A percentile compares a stretch with the other conserved stretches of the same genome.
phyloP scores from a whole-genome alignment of 2,113 vertebrate genomes.

The Pontoporia blainvillei region DNA sequence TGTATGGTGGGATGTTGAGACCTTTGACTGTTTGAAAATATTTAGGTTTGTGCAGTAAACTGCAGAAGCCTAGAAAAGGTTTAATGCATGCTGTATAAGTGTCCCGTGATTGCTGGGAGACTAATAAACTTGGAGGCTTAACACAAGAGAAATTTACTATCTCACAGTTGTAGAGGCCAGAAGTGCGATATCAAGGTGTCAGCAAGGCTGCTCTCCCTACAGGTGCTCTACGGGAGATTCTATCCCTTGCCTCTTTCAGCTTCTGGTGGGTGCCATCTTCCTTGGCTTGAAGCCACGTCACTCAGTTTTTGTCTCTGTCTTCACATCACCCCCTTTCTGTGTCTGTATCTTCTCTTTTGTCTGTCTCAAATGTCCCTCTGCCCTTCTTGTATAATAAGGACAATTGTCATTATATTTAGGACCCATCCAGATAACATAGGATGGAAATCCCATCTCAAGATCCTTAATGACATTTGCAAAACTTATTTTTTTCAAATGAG shows the following conservation, averaged over 20 bases:
- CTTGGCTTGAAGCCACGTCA: not conserved
- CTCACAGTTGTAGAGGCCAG: not conserved
- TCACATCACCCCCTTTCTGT: not conserved
- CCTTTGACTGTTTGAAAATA: not conserved
- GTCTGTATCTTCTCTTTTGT: not conserved
- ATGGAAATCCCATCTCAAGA: not conserved
- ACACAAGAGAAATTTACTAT: not conserved
- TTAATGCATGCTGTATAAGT: not conserved
- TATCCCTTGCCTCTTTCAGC: not conserved
- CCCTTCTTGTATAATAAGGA: not conserved
- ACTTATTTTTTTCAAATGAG: not conserved
- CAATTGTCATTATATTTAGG: not conserved
- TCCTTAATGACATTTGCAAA: not conserved
- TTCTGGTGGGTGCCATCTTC: not conserved
- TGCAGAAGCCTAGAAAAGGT: not conserved
- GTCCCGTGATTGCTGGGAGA: not conserved
- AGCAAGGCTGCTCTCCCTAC: fast-evolving
- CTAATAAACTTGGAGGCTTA: not conserved
- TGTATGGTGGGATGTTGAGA: not conserved
- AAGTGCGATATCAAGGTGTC: not conserved
- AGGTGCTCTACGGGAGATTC: not conserved
- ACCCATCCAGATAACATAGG: not conserved
- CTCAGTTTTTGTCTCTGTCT: not conserved
- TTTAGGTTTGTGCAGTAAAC: not conserved
- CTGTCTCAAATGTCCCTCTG: not conserved